Evolutionary conservation across 1,140 invertebrate genomes (phyloP).

Genomic region (Rhopalosiphum maidis): DNA sequence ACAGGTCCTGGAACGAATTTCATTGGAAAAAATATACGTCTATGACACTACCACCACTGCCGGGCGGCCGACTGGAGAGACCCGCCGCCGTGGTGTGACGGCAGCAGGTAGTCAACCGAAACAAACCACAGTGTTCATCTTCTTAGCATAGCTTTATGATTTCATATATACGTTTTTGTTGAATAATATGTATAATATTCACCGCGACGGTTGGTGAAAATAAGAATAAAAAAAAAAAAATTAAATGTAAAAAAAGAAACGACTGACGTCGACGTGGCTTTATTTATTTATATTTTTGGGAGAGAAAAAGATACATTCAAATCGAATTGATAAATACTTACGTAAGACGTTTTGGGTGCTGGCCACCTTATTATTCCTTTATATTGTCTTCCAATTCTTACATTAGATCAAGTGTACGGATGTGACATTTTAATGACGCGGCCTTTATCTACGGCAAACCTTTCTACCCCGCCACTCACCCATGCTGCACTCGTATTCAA

Average conservation of each 20-base stretch:
- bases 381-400: neutral
- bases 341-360: neutral
- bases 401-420: slow-evolving; percentile 11
- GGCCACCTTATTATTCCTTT: neutral
- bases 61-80: neutral
- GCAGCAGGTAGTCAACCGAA: slow-evolving; percentile 43
- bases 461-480: neutral
- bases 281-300: neutral
- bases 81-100: neutral
- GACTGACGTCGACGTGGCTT: neutral
- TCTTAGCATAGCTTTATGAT: slow-evolving; percentile 18
- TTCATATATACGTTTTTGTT: neutral
- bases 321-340: neutral
- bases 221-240: neutral
- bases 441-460: slow-evolving; percentile 2
- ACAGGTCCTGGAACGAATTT: slow-evolving; percentile 48
- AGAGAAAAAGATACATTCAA: neutral
- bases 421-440: slow-evolving; percentile 29
- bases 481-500: neutral
- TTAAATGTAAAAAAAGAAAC: neutral
- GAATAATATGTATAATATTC: neutral
- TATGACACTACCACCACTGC: neutral
- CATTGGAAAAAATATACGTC: slow-evolving; percentile 3
- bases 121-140: slow-evolving; percentile 23
- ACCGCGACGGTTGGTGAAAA: neutral